These are phyloP conservation scores for Microcebus griseorufus DNA, from an alignment of 2,113 vertebrate genomes.

Conservation along the genomic window DNA sequence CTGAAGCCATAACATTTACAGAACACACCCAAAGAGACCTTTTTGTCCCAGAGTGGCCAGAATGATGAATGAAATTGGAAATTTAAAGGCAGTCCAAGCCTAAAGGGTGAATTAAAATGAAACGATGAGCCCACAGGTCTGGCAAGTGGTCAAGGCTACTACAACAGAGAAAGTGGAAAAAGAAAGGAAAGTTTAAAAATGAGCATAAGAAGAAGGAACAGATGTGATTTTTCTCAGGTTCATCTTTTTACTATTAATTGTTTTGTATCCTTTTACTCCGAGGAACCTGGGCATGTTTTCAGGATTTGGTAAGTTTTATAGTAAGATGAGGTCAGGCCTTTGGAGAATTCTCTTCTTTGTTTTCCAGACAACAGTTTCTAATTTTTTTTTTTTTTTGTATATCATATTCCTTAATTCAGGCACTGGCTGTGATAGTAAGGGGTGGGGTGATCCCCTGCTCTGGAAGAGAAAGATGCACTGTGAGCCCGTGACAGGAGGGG, in stretches of 20 bases:
- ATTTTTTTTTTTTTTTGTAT: background rate
- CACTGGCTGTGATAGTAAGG: too few species aligned
- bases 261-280: background rate
- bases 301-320: background rate
- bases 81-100: background rate
- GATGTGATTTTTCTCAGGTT: background rate
- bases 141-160: background rate
- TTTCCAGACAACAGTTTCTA: background rate
- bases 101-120: background rate
- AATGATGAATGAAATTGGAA: background rate
- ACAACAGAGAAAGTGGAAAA: background rate
- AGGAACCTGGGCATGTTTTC: background rate
- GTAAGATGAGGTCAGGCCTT: background rate
- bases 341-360: background rate
- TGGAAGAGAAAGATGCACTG: too few species aligned
- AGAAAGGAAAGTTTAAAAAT: background rate
- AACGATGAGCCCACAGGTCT: background rate
- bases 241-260: background rate
- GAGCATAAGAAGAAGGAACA: background rate
- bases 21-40: background rate
- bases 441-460: too few species aligned
- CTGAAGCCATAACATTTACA: background rate
- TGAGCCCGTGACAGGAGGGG: too few species aligned
- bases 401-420: background rate
- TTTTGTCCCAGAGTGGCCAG: background rate